These are phyloP conservation scores for Candidula unifasciata DNA, from an alignment of 2,888 invertebrate genomes.

Conservation along the genomic window DNA sequence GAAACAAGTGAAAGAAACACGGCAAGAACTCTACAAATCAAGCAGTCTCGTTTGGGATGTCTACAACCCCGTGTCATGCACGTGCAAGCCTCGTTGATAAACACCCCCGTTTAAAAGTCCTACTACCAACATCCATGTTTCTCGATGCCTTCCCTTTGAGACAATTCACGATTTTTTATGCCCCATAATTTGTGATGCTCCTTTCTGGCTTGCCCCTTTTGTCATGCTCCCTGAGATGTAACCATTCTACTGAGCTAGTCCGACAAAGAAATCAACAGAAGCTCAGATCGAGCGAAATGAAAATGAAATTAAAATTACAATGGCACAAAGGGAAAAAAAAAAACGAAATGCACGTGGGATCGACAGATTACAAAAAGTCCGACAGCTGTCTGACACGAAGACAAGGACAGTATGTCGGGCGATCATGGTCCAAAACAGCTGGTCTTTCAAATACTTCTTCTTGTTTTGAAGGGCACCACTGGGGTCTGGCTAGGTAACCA, in stretches of 20 bases:
- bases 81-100: too few species aligned
- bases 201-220: background rate
- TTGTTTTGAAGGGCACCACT: background rate
- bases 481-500: background rate
- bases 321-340: background rate
- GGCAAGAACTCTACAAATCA: too few species aligned
- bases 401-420: background rate
- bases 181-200: background rate
- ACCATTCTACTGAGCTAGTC: background rate
- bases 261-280: background rate
- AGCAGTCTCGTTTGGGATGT: too few species aligned
- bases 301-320: background rate
- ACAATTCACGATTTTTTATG: background rate
- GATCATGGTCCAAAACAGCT: background rate
- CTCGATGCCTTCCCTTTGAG: too few species aligned
- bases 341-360: slow-evolving; percentile 1
- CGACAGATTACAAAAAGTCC: background rate
- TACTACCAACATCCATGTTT: too few species aligned
- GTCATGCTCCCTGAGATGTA: background rate
- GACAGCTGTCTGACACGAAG: background rate
- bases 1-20: too few species aligned
- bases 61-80: too few species aligned
- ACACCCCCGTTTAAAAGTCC: too few species aligned
- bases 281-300: background rate
- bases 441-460: background rate